These are phyloP conservation scores for Nasonia oneida DNA, from an alignment of 2,888 invertebrate species.

Conservation along the genomic window DNA sequence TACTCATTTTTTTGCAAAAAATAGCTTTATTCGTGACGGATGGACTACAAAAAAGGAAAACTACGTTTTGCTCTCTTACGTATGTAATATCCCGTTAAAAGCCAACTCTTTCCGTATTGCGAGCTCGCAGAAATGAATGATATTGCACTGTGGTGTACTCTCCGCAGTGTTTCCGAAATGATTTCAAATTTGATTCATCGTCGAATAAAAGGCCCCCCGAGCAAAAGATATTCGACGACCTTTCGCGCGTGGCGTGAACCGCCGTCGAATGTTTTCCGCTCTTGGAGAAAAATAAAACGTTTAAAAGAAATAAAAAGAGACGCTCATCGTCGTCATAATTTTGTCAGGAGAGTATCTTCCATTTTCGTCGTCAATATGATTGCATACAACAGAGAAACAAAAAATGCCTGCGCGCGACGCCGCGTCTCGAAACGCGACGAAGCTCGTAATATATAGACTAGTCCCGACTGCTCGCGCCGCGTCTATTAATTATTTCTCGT, in stretches of 20 bases:
- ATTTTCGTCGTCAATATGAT: conserved; percentile 39
- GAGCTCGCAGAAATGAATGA: conserved; percentile 61
- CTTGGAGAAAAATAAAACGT: conserved; percentile 35
- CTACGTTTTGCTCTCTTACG: conserved; percentile 54
- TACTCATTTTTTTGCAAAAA: conserved; percentile 60
- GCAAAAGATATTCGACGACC: conserved; percentile 52
- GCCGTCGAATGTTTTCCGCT: conserved; percentile 41
- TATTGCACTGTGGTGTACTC: conserved; percentile 77
- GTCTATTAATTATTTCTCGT: conserved; percentile 13
- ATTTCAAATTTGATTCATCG: conserved; percentile 2
- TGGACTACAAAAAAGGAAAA: conserved; percentile 54
- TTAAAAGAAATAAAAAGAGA: conserved; percentile 13
- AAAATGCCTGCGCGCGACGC: conserved; percentile 52
- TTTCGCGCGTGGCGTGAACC: conserved; percentile 1
- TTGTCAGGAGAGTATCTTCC: conserved; percentile 61
- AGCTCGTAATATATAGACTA: conserved; percentile 57
- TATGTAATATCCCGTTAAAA: conserved; percentile 48
- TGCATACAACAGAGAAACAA: conserved; percentile 55
- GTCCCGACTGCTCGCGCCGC: conserved; percentile 61
- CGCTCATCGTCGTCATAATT: conserved; percentile 34
- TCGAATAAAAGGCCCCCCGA: conserved; percentile 41
- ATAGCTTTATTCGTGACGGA: conserved; percentile 60
- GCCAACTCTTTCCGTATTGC: conserved; percentile 58
- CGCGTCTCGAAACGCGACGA: conserved; percentile 35
- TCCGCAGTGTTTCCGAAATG: conserved; percentile 60